phyloP scores from a whole-genome alignment of 2,113 vertebrate species.

The Pachypanchax playfairii region DNA sequence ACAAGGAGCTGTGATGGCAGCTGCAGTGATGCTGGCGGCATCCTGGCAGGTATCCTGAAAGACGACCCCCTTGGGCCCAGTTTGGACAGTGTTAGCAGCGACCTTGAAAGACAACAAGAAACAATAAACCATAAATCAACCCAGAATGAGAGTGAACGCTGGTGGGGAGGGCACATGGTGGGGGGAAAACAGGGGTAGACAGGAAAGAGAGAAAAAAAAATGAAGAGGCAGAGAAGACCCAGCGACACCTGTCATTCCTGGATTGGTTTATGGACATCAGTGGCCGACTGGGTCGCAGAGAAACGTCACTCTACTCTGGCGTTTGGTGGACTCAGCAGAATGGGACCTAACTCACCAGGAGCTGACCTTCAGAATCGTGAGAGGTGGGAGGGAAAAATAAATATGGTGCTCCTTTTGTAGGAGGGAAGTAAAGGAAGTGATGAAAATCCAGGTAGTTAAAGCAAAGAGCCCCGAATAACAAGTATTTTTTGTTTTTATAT shows the following conservation, averaged over 20 bases:
- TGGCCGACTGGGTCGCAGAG: constrained; percentile 55
- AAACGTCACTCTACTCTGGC: constrained; percentile 30
- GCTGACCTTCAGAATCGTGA: constrained; percentile 72
- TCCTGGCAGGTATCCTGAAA: constrained; percentile 59
- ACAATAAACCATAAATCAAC: constrained; percentile 80
- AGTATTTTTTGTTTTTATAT: too few species aligned
- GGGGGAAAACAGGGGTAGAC: not conserved
- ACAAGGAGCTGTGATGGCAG: constrained; percentile 48
- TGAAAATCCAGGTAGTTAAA: too few species aligned
- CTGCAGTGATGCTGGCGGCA: constrained; percentile 37
- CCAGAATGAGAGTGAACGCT: constrained; percentile 37
- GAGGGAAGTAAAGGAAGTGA: too few species aligned
- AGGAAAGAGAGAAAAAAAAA: constrained; percentile 24
- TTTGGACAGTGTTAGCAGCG: constrained; percentile 63
- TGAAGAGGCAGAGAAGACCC: constrained; percentile 22
- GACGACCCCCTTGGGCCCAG: constrained; percentile 58
- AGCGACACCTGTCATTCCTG: constrained; percentile 83
- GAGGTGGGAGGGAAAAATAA: not conserved
- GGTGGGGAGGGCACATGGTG: constrained; percentile 45
- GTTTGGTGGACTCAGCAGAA: constrained; percentile 74
- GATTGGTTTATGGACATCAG: constrained; percentile 83
- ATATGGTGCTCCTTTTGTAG: too few species aligned
- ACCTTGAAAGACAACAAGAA: constrained; percentile 79
- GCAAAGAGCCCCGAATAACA: too few species aligned
- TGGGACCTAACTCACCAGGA: constrained; percentile 61